These are phyloP conservation scores for Scolanthus callimorphus DNA, from an alignment of 92 coral and sea anemone genomes.

Conservation along the genomic window DNA sequence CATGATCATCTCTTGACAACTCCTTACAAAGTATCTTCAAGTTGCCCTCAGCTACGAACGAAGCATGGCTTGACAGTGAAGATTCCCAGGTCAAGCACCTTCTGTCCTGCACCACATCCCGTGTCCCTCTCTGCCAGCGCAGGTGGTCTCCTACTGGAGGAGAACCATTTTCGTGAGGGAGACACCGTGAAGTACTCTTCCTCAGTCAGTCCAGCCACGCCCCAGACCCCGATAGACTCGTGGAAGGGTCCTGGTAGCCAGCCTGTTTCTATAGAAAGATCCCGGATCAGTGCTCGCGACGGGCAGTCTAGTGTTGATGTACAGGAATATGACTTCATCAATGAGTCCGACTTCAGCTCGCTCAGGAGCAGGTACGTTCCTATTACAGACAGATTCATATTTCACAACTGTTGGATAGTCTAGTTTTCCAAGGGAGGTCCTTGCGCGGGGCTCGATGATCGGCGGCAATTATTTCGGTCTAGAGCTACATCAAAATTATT, in stretches of 20 bases:
- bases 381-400: too few relatives aligned
- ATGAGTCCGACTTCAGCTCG: conserved; percentile 85
- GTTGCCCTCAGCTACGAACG: conserved; percentile 15
- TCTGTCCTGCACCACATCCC: conserved; percentile 1
- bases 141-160: conserved; percentile 41
- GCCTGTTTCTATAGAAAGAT: conserved; percentile 31
- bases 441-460: too few relatives aligned
- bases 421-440: too few relatives aligned
- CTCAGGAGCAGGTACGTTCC: conserved; percentile 61
- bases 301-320: conserved; percentile 71
- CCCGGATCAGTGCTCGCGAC: conserved; percentile 30
- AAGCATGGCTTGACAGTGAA: conserved; percentile 14
- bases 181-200: conserved; percentile 21
- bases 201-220: conserved; percentile 45
- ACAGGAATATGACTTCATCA: conserved; percentile 70
- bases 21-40: conserved; percentile 3
- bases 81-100: conserved; percentile 9
- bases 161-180: conserved; percentile 20
- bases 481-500: too few relatives aligned
- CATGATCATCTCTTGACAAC: too few relatives aligned
- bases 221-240: conserved; percentile 33
- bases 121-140: conserved; percentile 18
- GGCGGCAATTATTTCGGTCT: too few relatives aligned
- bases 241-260: conserved; percentile 50
- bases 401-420: too few relatives aligned